These are phyloP conservation scores for Diadophis punctatus DNA, from an alignment of 2,113 vertebrate genomes.

Conservation along the genomic window DNA sequence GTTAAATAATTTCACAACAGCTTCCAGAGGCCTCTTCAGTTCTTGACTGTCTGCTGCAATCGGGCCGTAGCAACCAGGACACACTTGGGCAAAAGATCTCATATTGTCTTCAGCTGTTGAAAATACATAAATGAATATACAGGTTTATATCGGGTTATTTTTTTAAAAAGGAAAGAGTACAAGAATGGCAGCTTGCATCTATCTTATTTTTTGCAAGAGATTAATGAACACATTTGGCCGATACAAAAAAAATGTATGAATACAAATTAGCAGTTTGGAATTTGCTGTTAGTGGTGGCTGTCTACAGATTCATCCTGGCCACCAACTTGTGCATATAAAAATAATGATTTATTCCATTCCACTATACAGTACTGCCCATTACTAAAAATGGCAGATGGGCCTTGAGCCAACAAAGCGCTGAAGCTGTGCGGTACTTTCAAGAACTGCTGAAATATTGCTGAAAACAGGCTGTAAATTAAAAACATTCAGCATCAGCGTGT, in stretches of 20 bases:
- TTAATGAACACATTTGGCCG: not conserved
- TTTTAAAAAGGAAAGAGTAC: not conserved
- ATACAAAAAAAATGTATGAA: not conserved
- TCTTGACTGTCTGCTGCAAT: constrained; percentile 47
- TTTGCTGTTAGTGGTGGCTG: not conserved
- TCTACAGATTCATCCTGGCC: not conserved
- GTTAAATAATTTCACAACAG: constrained; percentile 59
- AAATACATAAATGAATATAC: not conserved
- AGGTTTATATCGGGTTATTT: not conserved
- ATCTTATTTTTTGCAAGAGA: not conserved
- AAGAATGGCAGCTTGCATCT: not conserved
- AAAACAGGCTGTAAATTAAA: not conserved
- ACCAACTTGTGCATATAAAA: not conserved
- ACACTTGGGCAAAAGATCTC: accelerated
- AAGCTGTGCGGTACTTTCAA: not conserved
- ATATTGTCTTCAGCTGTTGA: not conserved
- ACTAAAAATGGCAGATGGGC: not conserved
- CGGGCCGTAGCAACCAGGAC: not conserved
- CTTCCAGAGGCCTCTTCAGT: constrained; percentile 48
- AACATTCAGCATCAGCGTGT: not conserved
- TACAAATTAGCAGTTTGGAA: not conserved
- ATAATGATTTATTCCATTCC: not conserved
- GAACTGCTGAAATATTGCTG: not conserved
- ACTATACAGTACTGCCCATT: not conserved
- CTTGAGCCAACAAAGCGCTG: not conserved